A percentile compares a stretch with the other conserved stretches of the same genome.
phyloP scores from a whole-genome alignment of 2,797 vertebrate species.

The Sphenopsis melanotis region DNA sequence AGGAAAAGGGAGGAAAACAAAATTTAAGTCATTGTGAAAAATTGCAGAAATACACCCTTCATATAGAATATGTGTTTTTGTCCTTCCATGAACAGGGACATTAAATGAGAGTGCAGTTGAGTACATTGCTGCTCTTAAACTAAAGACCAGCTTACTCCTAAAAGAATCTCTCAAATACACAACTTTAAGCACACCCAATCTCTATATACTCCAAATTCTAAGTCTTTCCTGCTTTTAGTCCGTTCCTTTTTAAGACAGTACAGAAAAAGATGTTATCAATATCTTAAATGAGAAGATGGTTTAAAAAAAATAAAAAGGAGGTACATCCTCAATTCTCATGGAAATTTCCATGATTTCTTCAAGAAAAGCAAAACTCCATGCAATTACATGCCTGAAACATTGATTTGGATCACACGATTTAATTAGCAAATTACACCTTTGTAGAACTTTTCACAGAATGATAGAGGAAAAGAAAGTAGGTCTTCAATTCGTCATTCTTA shows the following conservation, averaged over 20 bases:
- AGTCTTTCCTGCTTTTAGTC: neutral
- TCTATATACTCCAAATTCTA: neutral
- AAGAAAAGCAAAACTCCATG: neutral
- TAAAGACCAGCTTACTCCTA: neutral
- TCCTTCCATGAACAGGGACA: neutral
- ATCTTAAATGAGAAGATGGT: neutral
- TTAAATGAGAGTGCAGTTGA: neutral
- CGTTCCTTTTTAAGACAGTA: neutral
- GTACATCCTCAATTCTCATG: neutral
- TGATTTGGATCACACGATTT: slow-evolving; percentile 6
- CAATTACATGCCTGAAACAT: neutral
- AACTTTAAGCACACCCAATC: neutral
- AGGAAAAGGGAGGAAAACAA: neutral
- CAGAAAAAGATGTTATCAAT: neutral
- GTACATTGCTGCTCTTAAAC: neutral
- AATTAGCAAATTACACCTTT: slow-evolving; percentile 35
- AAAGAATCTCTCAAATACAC: neutral
- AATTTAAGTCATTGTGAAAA: neutral
- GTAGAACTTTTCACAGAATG: neutral
- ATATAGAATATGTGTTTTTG: neutral
- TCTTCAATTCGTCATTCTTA: slow-evolving; percentile 39
- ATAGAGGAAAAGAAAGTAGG: slow-evolving; percentile 11
- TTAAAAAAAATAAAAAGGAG: neutral
- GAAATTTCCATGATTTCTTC: slow-evolving; percentile 40
- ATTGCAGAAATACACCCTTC: neutral